Base-by-base conservation (phyloP, 2,113 vertebrate species). In the Saguinus imperator region DNA sequence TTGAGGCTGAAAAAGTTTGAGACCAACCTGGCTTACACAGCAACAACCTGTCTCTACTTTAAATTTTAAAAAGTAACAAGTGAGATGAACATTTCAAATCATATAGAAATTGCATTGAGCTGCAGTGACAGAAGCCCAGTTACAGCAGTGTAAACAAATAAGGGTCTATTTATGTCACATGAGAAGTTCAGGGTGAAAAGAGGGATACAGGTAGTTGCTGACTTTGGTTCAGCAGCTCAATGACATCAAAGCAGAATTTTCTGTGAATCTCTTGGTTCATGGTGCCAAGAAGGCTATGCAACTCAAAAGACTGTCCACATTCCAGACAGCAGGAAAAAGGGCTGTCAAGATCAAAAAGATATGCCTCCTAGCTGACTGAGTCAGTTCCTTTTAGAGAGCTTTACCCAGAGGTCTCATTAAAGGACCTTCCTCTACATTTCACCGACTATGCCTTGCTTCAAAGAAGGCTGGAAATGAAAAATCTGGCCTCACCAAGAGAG, bases 211-310 rank as follows among this genome's bases (percentile, higher is more conserved):
- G 18, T 25, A 57, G n/a, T 9, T 91, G 27, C 50, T 83, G 29
- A 58, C 91, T 86, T 89, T 50, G 84, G 55, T 77, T 95, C 61
- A 92, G 70, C 68, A 87, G 76, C 52, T 96, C 75, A 70, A 0
- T 35, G 72, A 89, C 4, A 23, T 85, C 64, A 72, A 94, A 92
- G 66, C 20, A 91, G 58, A 90, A 68, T 85, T 70, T 79, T 66
- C 17, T 55, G 37, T 40, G 37, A 87, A 64, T 84, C 70, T 87
- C 82, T 50, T 45, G 77, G 80, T 13, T 68, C 29, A 6, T 5
- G 21, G 64, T 72, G 55, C 79, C 87, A 91, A 61, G 4, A 84
- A 18, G 37, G 76, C 5, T 25, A 70, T 0, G 9, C 70, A 95
- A 50, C 35, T 89, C 84, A 35, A 77, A 96, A 68, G 66, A 29